Base-by-base conservation (phyloP, 2,888 invertebrate species). In the Orgyia antiqua region DNA sequence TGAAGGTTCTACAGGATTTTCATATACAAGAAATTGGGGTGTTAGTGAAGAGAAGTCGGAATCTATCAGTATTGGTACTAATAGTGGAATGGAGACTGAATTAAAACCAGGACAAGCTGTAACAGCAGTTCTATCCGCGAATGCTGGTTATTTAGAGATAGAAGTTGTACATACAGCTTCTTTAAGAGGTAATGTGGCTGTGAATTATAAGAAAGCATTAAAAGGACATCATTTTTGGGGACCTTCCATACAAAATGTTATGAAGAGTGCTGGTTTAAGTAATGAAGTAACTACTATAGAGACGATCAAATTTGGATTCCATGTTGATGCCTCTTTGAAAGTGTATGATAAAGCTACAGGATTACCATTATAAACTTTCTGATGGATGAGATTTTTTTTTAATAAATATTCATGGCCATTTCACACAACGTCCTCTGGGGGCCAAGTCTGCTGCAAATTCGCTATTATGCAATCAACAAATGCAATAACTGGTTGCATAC, bases 151-250 rank as follows among this genome's bases (percentile, higher is more conserved):
- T 41, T 36, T 83, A 29, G 72, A 76, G 43, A 40, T 79, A 0
- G 75, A 79, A 47, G 51, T 83, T 0, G 36, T 57, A 0, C 71
- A 82, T 34, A 39, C 41, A 12, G 57, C 66, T 6, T 52, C 39
- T n/a, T 32, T 82, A 3, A 53, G 66, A 26, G 82, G 82, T 0
- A 67, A 74, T 37, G 42, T 79, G 1, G 82, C 75, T 0, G 69
- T 75, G 1, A 78, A 83, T 36, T 78, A 59, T 21, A 69, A 51
- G 29, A 66, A 46, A 8, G 19, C 39, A 0, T 41, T 57, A 12
- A 63, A 62, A 0, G 68, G 67, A 0, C 82, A 82, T 21, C 73
- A 79, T 45, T 80, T 82, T 29, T 75, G 65, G 58, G 75, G 70
- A 0, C 78, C 75, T 0, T 40, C 42, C 1, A 57, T 80, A 5